Evolutionary conservation across 2,888 invertebrate species (phyloP).

Genomic region (Pheosia gnoma): DNA sequence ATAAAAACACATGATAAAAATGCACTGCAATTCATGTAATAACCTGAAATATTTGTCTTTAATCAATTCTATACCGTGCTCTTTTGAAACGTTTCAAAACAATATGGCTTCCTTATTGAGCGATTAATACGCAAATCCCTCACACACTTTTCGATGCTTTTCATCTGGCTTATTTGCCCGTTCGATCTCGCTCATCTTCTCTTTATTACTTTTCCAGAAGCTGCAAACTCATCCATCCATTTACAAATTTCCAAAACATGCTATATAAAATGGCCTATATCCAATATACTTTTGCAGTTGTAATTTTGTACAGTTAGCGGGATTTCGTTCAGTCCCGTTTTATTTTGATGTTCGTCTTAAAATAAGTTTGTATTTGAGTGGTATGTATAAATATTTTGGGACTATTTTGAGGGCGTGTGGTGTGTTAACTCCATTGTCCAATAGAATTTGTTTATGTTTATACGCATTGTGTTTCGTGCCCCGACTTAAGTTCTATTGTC

Average conservation of each 20-base stretch:
- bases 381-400: constrained; percentile 11
- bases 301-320: constrained; percentile 21
- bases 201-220: constrained; percentile 10
- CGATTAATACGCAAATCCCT: not conserved
- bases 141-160: not conserved
- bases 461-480: not conserved
- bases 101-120: not conserved
- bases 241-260: constrained; percentile 11
- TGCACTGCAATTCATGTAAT: not conserved
- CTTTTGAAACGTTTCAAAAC: not conserved
- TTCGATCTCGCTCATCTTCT: not conserved
- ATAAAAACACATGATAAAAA: too few relatives aligned
- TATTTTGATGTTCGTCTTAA: constrained; percentile 23
- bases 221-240: constrained; percentile 15
- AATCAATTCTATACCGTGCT: not conserved
- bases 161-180: not conserved
- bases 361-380: constrained; percentile 22
- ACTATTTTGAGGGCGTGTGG: constrained; percentile 14
- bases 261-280: constrained; percentile 26
- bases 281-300: constrained; percentile 22
- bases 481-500: constrained; percentile 1
- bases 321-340: constrained; percentile 17
- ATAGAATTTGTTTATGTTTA: not conserved
- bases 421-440: constrained; percentile 1
- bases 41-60: not conserved